These are phyloP conservation scores for Eolophus roseicapilla DNA, from an alignment of 2,113 vertebrate species.

Conservation along the genomic window DNA sequence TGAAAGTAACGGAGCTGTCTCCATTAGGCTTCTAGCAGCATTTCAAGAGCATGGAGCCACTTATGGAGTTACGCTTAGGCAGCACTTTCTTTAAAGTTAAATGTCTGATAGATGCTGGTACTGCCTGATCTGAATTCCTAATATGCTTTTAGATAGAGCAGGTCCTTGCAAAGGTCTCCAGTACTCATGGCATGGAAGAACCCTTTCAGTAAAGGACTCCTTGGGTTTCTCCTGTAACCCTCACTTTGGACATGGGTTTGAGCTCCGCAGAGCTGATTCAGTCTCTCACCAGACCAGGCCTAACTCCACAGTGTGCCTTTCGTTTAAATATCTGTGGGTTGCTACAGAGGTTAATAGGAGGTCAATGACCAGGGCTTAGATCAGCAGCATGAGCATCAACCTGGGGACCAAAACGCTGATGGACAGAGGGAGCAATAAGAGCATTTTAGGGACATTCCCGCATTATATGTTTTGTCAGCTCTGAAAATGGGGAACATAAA, in stretches of 20 bases:
- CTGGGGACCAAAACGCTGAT: neutral
- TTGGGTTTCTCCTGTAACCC: neutral
- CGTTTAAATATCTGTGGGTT: neutral
- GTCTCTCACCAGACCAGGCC: neutral
- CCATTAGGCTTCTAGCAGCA: neutral
- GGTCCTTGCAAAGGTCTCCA: neutral
- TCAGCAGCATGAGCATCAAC: neutral
- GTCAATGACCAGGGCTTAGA: neutral
- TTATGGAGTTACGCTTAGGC: conserved; percentile 11
- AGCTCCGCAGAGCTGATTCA: neutral
- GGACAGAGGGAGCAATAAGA: neutral
- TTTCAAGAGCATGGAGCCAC: conserved; percentile 55
- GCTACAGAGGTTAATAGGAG: neutral
- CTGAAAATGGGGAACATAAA: neutral
- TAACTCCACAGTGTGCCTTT: neutral
- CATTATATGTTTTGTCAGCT: neutral
- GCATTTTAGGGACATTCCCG: neutral
- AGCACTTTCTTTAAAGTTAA: conserved; percentile 44
- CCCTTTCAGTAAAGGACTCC: neutral
- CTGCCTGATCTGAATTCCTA: neutral
- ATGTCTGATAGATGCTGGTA: conserved; percentile 3
- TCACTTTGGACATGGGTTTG: neutral
- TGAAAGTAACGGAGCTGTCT: neutral
- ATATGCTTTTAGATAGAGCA: neutral
- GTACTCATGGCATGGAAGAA: neutral